phyloP scores from a whole-genome alignment of 2,797 vertebrate species.

The Yasuhikotakia modesta region DNA sequence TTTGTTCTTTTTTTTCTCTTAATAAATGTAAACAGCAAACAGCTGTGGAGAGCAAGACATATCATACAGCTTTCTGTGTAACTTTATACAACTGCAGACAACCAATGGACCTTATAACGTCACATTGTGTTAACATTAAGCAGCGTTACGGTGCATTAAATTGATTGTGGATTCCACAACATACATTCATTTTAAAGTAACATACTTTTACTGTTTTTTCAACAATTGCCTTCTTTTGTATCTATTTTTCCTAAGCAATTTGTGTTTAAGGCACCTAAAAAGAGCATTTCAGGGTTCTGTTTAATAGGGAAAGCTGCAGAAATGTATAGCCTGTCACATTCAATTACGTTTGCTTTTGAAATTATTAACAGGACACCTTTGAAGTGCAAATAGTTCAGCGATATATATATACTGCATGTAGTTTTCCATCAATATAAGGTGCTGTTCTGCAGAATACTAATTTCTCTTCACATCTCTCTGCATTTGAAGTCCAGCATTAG shows the following conservation, averaged over 20 bases:
- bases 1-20: constrained; percentile 30
- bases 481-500: constrained; percentile 76
- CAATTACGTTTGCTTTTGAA: constrained; percentile 17
- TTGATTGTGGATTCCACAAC: no score
- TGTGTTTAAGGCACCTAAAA: constrained; percentile 5
- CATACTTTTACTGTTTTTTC: no score
- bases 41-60: constrained; percentile 21
- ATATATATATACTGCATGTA: constrained; percentile 47
- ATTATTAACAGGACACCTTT: constrained; percentile 34
- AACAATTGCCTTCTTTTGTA: no score
- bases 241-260: no score
- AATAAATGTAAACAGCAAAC: constrained; percentile 45
- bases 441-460: constrained; percentile 53
- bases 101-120: neutral
- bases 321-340: constrained; percentile 14
- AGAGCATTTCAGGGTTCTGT: constrained; percentile 10
- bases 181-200: no score
- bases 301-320: constrained; percentile 19
- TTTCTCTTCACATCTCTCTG: constrained; percentile 36
- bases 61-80: constrained; percentile 24
- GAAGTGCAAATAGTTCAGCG: constrained; percentile 43
- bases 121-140: no score
- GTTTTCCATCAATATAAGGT: constrained; percentile 48
- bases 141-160: no score
- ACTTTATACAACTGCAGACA: constrained; percentile 2